phyloP scores from a whole-genome alignment of 2,113 vertebrate species.

The Macaca mulatta region DNA sequence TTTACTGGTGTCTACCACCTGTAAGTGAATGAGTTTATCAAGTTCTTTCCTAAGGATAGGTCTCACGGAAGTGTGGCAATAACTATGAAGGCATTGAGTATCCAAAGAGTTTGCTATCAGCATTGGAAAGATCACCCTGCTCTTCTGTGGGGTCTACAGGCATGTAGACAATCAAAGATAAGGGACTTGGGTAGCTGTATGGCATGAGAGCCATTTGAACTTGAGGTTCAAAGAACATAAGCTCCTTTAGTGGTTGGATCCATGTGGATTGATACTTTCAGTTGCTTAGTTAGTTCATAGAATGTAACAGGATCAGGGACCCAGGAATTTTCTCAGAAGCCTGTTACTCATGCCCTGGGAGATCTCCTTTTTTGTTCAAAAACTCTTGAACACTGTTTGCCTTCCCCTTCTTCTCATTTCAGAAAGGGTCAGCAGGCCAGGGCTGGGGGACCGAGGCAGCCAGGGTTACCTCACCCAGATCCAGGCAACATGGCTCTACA shows the following conservation, averaged over 20 bases:
- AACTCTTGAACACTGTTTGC: background rate
- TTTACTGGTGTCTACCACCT: background rate
- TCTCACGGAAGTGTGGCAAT: background rate
- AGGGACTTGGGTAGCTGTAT: background rate
- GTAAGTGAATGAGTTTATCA: background rate
- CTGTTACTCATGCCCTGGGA: background rate
- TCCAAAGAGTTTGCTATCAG: background rate
- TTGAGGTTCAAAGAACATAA: background rate
- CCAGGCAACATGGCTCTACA: background rate
- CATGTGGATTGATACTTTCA: background rate
- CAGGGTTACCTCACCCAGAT: background rate
- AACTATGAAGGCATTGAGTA: background rate
- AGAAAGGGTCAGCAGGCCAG: background rate
- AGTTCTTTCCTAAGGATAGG: background rate
- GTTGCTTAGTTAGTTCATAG: background rate
- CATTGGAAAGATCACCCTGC: background rate
- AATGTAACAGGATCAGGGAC: background rate
- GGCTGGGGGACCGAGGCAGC: background rate
- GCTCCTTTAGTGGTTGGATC: background rate
- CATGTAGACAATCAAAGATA: background rate
- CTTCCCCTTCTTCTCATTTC: background rate
- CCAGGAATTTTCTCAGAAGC: background rate
- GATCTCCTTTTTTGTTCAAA: background rate
- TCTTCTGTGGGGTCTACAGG: background rate
- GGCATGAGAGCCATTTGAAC: background rate